Evolutionary conservation across 2,113 vertebrate species (phyloP).

Genomic region (Theropithecus gelada): DNA sequence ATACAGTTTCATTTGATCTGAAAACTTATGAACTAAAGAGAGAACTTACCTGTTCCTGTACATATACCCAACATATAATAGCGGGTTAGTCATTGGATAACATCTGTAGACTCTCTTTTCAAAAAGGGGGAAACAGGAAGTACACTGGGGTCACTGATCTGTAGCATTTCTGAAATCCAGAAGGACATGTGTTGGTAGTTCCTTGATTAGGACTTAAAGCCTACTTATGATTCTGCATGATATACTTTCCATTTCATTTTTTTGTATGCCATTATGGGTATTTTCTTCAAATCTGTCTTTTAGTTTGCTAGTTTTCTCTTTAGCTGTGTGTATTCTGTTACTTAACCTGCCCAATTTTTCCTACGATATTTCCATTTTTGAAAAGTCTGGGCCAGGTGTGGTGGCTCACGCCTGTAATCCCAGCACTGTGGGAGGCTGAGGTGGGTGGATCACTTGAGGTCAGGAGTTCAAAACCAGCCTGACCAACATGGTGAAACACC

Average conservation of each 20-base stretch:
- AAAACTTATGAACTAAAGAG: not conserved
- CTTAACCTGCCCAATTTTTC: not conserved
- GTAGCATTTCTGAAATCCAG: not conserved
- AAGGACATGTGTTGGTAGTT: not conserved
- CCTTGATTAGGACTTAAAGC: not conserved
- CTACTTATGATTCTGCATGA: not conserved
- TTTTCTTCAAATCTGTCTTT: not conserved
- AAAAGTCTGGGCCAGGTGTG: not conserved
- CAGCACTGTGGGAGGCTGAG: not conserved
- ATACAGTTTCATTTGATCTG: not conserved
- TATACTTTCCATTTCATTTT: not conserved
- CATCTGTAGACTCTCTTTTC: not conserved
- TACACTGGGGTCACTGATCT: not conserved
- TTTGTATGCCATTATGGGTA: not conserved
- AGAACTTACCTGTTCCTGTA: not conserved
- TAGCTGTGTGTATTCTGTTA: not conserved
- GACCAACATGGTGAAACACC: not conserved
- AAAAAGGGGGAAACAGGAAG: not conserved
- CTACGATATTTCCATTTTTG: not conserved
- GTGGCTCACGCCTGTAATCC: not conserved
- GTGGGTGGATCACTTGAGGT: not conserved
- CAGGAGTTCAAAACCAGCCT: not conserved
- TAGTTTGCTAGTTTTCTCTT: not conserved
- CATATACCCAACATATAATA: not conserved
- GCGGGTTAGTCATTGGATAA: not conserved